A percentile compares a stretch with the other conserved stretches of the same genome.
These are phyloP conservation scores for Tamias sibiricus DNA, from an alignment of 2,113 vertebrate genomes.

Conservation along the genomic window DNA sequence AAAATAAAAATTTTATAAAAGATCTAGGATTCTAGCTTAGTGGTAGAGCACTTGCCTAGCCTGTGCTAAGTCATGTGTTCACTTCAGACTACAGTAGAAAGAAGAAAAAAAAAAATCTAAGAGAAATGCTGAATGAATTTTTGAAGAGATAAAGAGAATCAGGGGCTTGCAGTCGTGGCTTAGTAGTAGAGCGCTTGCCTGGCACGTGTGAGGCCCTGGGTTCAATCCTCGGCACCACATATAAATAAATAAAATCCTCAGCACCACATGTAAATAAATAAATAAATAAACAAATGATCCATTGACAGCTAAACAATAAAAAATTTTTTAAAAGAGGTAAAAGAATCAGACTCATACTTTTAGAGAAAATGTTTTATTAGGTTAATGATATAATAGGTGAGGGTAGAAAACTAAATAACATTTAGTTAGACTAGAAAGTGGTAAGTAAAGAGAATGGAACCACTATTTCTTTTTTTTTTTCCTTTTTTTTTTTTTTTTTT, in stretches of 20 bases:
- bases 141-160: not conserved
- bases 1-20: too few relatives aligned
- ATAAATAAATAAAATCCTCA: too few relatives aligned
- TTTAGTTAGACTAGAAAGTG: not conserved
- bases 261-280: too few relatives aligned
- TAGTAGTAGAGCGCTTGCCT: too few relatives aligned
- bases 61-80: not conserved
- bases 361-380: slow-evolving; percentile 5
- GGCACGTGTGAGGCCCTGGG: too few relatives aligned
- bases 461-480: not conserved
- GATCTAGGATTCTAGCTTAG: not conserved
- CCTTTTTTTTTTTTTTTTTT: not conserved
- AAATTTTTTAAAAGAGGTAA: not conserved
- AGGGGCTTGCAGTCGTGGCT: too few relatives aligned
- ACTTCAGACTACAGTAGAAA: not conserved
- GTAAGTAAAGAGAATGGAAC: not conserved
- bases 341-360: not conserved
- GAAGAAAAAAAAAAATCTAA: not conserved
- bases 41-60: not conserved
- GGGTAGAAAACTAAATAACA: not conserved
- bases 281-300: too few relatives aligned
- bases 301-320: too few relatives aligned
- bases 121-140: not conserved
- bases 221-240: too few relatives aligned
- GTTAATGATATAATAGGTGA: not conserved